phyloP scores from a whole-genome alignment of 1,140 invertebrate species.

The Chironomus striatipennis region DNA sequence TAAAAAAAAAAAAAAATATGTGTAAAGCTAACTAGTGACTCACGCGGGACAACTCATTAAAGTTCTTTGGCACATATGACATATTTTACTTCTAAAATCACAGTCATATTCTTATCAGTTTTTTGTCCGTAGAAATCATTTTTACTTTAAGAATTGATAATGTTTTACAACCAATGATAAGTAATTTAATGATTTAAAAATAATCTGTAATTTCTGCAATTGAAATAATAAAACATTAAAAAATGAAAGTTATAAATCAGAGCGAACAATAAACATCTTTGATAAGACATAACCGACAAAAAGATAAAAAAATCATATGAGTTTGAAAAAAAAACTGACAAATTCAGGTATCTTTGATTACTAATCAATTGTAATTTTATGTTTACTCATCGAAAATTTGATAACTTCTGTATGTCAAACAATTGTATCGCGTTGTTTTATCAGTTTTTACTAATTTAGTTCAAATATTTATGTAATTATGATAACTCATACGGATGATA shows the following conservation, averaged over 20 bases:
- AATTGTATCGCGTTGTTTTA: too few relatives aligned
- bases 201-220: not conserved
- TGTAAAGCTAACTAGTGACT: conserved; percentile 7
- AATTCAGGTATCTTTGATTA: not conserved
- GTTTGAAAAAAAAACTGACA: not conserved
- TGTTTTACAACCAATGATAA: not conserved
- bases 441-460: too few relatives aligned
- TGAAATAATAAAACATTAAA: not conserved
- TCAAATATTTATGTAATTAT: too few relatives aligned
- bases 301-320: not conserved
- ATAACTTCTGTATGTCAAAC: not conserved
- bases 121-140: not conserved
- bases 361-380: not conserved
- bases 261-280: not conserved
- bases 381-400: not conserved
- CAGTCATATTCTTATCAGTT: not conserved
- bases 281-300: not conserved
- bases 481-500: too few relatives aligned
- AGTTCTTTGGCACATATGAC: not conserved
- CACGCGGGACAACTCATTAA: not conserved
- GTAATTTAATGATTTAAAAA: not conserved
- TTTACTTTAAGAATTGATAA: not conserved
- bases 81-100: not conserved
- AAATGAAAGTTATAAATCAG: not conserved
- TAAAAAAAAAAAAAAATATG: not conserved